These are phyloP conservation scores for Aphis craccivora DNA, from an alignment of 1,140 invertebrate genomes.

Conservation along the genomic window DNA sequence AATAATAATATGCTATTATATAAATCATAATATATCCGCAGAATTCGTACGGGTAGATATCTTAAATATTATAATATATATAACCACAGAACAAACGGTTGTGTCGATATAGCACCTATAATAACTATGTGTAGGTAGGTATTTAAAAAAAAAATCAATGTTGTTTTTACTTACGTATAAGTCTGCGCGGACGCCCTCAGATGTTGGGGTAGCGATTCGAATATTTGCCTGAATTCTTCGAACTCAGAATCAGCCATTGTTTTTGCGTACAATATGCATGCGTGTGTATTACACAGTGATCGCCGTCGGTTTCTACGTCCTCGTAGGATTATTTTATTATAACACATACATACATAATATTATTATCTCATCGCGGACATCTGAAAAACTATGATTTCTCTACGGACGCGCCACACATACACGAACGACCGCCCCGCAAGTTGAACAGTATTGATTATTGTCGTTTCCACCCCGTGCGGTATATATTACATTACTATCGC, in stretches of 20 bases:
- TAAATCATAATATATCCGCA: not conserved
- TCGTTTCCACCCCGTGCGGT: not conserved
- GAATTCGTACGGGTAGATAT: not conserved
- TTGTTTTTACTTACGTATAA: constrained; percentile 69
- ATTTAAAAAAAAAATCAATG: not conserved
- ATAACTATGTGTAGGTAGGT: not conserved
- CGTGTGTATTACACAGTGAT: constrained; percentile 59
- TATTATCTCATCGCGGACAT: not conserved
- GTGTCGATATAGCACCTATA: no score
- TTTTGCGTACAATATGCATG: not conserved
- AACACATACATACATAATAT: not conserved
- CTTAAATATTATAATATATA: not conserved
- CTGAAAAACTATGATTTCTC: not conserved
- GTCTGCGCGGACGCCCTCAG: constrained; percentile 75
- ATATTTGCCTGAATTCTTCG: constrained; percentile 87
- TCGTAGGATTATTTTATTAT: not conserved
- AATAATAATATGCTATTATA: no score
- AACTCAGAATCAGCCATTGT: constrained; percentile 89
- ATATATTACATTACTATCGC: not conserved
- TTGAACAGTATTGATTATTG: constrained; percentile 33
- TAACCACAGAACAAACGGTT: no score
- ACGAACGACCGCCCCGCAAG: not conserved
- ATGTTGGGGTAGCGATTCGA: constrained; percentile 81
- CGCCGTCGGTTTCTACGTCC: not conserved
- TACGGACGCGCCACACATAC: not conserved